phyloP scores from a whole-genome alignment of 1,140 invertebrate genomes.

The Pygmarrhopalites habei region DNA sequence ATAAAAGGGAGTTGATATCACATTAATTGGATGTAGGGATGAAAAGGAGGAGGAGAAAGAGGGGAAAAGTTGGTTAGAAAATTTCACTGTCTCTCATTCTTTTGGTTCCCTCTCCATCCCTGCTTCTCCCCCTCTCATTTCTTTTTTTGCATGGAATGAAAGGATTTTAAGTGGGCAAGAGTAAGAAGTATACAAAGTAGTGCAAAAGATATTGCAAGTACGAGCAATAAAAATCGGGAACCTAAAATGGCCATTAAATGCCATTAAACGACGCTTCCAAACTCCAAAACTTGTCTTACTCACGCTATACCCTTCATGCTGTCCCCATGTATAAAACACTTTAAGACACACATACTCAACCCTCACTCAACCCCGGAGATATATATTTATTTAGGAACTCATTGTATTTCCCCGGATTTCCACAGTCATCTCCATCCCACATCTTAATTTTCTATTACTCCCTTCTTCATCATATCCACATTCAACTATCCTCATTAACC shows the following conservation, averaged over 20 bases:
- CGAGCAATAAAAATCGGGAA: conserved; percentile 33
- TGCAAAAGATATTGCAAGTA: conserved; percentile 4
- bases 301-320: conserved; percentile 14
- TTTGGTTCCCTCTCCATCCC: no score
- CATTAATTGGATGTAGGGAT: no score
- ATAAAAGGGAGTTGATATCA: no score
- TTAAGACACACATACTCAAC: neutral
- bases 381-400: conserved; percentile 2
- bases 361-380: neutral
- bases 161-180: no score
- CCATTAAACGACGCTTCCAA: conserved; percentile 30
- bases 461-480: no score
- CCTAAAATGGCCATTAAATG: conserved; percentile 34
- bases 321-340: conserved; percentile 1
- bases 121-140: no score
- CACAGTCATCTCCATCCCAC: conserved; percentile 2
- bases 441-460: no score
- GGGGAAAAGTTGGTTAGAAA: no score
- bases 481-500: no score
- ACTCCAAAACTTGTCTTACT: conserved; percentile 26
- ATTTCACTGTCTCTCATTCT: no score
- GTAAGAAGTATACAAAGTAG: neutral
- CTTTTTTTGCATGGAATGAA: no score
- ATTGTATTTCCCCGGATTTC: conserved; percentile 6
- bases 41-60: no score